phyloP scores from a whole-genome alignment of 2,113 vertebrate genomes.

The Apodemus sylvaticus region DNA sequence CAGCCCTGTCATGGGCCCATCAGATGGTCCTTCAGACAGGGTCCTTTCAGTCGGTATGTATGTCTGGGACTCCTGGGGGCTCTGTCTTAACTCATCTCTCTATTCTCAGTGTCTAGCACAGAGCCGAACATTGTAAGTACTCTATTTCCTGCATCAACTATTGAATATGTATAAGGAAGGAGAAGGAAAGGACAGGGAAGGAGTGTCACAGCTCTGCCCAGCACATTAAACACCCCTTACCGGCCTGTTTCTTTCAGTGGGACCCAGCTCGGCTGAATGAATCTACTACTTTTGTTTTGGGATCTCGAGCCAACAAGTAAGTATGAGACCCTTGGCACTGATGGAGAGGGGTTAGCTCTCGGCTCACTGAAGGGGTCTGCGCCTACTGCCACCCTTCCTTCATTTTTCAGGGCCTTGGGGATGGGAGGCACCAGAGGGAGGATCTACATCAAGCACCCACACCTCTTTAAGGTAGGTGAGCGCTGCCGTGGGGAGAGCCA shows the following conservation, averaged over 20 bases:
- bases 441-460: slow-evolving; percentile 98
- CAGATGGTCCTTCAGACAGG: neutral
- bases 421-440: slow-evolving; percentile 99
- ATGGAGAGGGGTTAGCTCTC: neutral
- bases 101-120: neutral
- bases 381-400: slow-evolving; percentile 51
- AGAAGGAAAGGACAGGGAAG: neutral
- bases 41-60: neutral
- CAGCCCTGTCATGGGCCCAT: neutral
- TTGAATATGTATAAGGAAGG: neutral
- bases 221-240: slow-evolving; percentile 59
- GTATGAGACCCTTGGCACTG: slow-evolving; percentile 66
- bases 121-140: neutral
- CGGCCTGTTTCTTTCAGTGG: slow-evolving; percentile 88
- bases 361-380: neutral
- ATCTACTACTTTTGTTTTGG: slow-evolving; percentile 94
- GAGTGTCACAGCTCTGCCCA: neutral
- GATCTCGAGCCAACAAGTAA: slow-evolving; percentile 99
- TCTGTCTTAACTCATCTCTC: neutral
- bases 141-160: neutral
- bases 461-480: slow-evolving; percentile 96
- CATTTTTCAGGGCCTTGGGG: slow-evolving; percentile 92
- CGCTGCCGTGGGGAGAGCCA: neutral
- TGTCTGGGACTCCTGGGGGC: neutral
- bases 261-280: slow-evolving; percentile 94